Conservation (phyloP, 2,888 invertebrate species). For the Cephonodes hylas region DNA sequence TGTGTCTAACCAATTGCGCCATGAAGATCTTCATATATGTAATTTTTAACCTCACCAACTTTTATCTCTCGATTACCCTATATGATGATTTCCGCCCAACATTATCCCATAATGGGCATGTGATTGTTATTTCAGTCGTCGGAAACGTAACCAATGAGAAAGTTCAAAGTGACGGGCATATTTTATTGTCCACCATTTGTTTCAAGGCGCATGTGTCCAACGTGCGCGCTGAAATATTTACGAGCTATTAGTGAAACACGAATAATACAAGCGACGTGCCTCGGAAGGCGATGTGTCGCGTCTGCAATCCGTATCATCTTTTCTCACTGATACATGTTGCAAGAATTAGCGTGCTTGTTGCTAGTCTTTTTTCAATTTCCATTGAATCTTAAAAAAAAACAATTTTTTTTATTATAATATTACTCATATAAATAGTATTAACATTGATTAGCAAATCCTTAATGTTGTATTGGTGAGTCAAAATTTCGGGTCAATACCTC, state of each 20-base stretch:
- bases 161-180: constrained; percentile 69
- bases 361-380: too few species aligned
- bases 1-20: too few species aligned
- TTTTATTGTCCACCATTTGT: constrained; percentile 75
- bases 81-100: constrained; percentile 59
- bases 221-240: constrained; percentile 74
- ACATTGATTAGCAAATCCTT: too few species aligned
- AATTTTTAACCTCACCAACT: too few species aligned
- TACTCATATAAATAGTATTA: too few species aligned
- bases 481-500: too few species aligned
- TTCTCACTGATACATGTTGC: constrained; percentile 65
- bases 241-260: constrained; percentile 75
- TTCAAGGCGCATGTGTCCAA: constrained; percentile 63
- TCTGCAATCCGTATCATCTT: constrained; percentile 52
- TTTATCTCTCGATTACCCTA: constrained; percentile 58
- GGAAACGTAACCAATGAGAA: constrained; percentile 69
- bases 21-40: constrained; percentile 14
- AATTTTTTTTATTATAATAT: too few species aligned
- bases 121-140: constrained; percentile 78
- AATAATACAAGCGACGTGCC: constrained; percentile 45
- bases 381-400: too few species aligned
- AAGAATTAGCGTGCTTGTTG: too few species aligned
- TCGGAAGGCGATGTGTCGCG: constrained; percentile 43
- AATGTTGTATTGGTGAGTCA: too few species aligned
- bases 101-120: constrained; percentile 53